Base-by-base conservation (phyloP, 2,797 vertebrate species). In the Micropoecilia bifurca region DNA sequence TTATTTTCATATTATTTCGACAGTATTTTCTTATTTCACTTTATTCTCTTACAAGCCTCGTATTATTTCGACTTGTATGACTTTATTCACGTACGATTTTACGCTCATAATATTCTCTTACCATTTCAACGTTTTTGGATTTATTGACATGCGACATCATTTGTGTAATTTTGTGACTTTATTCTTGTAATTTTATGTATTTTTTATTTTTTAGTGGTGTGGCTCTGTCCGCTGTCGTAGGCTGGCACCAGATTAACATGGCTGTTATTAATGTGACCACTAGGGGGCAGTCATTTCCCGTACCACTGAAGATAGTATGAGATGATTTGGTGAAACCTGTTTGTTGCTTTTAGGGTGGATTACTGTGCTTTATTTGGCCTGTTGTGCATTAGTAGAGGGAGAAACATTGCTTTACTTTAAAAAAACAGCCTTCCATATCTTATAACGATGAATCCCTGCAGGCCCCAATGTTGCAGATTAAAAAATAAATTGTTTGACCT, bases 401-500 rank as follows among this genome's bases (percentile, higher is more conserved):
- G 20, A 43, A 25, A 41, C 39, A 43, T 13, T 43, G 22, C 39
- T 68, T 41, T 25, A n/a, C 36, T 66, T 66, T 20, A 63, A 63
- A 18, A 36, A 22, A 39, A 33, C 4, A 20, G 3, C 2, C 30
- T 1, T 36, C 20, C 30, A 63, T 33, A 4, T 36, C 9, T 41
- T n/a, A 18, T 25, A n/a, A 69, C 13, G 0, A 13, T 6, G 66
- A 43, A 69, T 6, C 22, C 66, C 41, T 45, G 12, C 25, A 71
- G 41, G 41, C 41, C 2, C 12, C 22, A 4, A 10, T 8, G 68
- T 46, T 71, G 41, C 68, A 71, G 41, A 69, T 43, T 69, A 9
- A 69, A 69, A 69, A n/a, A 71, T 14, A 71, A 41, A 41, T 43
- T n/a, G 41, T 71, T 71, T 71, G 6, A 45, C 25, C 68, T 46